A percentile compares a stretch with the other conserved stretches of the same genome.
Conservation (phyloP, 2,888 invertebrate genomes). For the Exephanes ischioxanthus region DNA sequence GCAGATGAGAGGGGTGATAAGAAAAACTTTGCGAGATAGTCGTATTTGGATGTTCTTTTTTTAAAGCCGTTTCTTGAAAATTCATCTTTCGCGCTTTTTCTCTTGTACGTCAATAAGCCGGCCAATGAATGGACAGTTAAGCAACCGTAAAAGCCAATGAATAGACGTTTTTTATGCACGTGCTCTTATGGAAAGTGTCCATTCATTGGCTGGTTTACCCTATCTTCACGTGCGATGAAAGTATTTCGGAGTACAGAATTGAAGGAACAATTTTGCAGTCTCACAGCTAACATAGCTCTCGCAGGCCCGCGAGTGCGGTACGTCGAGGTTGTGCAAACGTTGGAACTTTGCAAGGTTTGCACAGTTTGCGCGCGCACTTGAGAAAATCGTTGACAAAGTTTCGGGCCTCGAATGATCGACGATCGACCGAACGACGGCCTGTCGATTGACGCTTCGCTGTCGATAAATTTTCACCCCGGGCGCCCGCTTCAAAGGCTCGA, state of each 20-base stretch:
- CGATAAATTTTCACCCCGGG: conserved; percentile 52
- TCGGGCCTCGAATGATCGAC: conserved; percentile 51
- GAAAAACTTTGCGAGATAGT: background rate
- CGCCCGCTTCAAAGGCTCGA: background rate
- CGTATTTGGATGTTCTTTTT: background rate
- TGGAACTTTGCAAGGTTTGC: conserved; percentile 49
- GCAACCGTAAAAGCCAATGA: too few relatives aligned
- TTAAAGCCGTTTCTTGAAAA: too few relatives aligned
- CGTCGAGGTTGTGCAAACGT: conserved; percentile 11
- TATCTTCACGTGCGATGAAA: background rate
- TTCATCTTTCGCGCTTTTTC: too few relatives aligned
- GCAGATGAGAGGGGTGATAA: background rate
- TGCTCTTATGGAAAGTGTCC: too few relatives aligned
- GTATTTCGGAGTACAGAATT: background rate
- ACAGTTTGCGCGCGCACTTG: conserved; percentile 25
- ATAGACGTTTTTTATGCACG: too few relatives aligned
- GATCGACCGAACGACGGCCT: conserved; percentile 41
- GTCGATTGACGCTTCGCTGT: conserved; percentile 56
- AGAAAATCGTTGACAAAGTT: conserved; percentile 51
- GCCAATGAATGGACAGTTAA: too few relatives aligned
- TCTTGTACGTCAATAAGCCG: too few relatives aligned
- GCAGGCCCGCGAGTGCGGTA: conserved; percentile 2
- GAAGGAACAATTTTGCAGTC: background rate
- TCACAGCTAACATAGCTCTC: conserved; percentile 14
- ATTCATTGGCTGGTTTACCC: too few relatives aligned